phyloP scores from a whole-genome alignment of 92 coral and sea anemone species.

The Desmophyllum pertusum region DNA sequence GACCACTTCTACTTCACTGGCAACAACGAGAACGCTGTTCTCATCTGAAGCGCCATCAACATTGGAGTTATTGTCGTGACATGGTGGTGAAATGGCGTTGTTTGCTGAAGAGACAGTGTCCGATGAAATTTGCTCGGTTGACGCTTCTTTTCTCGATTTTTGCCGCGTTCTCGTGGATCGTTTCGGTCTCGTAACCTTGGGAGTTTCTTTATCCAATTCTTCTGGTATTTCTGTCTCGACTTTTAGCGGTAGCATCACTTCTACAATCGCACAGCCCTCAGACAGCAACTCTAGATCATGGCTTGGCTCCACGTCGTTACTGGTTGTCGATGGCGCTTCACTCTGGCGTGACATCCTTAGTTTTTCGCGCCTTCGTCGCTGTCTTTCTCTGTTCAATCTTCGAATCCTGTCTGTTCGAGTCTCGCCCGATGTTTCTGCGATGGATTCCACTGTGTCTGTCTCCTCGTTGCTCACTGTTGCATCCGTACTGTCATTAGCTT shows the following conservation, averaged over 20 bases:
- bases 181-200: conserved; percentile 55
- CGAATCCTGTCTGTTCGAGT: conserved; percentile 88
- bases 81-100: conserved; percentile 85
- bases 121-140: conserved; percentile 46
- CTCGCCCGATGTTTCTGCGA: conserved; percentile 69
- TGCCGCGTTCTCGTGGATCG: conserved; percentile 61
- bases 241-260: conserved; percentile 53
- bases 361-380: conserved; percentile 96
- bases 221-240: conserved; percentile 63
- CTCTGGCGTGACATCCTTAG: conserved; percentile 97
- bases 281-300: conserved; percentile 58
- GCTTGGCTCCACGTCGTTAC: conserved; percentile 77
- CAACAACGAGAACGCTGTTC: conserved; percentile 80
- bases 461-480: conserved; percentile 67
- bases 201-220: conserved; percentile 9
- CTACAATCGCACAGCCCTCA: conserved; percentile 55
- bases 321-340: conserved; percentile 82
- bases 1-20: conserved; percentile 89
- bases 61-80: conserved; percentile 83
- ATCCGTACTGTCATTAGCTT: conserved; percentile 83
- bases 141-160: conserved; percentile 29
- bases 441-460: conserved; percentile 65
- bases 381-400: conserved; percentile 93
- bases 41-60: conserved; percentile 76
- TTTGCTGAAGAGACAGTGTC: conserved; percentile 50